These are phyloP conservation scores for Clitarchus hookeri DNA, from an alignment of 2,888 invertebrate species.

Conservation along the genomic window DNA sequence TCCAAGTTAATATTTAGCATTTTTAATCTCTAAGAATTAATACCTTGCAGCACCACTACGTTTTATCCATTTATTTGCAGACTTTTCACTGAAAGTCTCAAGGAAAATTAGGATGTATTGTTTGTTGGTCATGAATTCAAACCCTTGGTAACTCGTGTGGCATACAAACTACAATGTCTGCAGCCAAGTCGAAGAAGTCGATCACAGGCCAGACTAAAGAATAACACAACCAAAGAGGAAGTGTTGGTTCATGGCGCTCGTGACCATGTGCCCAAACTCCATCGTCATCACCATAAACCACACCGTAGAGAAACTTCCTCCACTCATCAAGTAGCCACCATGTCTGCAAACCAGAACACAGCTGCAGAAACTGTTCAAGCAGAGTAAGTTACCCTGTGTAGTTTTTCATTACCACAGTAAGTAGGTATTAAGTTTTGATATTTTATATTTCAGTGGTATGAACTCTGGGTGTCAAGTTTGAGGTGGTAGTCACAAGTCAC, in stretches of 20 bases:
- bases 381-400: not conserved
- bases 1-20: too few species aligned
- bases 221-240: constrained; percentile 27
- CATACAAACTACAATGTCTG: not conserved
- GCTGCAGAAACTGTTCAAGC: not conserved
- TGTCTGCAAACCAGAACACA: not conserved
- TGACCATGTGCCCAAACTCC: constrained; percentile 25
- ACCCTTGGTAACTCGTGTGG: not conserved
- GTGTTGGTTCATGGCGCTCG: constrained; percentile 27
- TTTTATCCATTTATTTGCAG: constrained; percentile 19
- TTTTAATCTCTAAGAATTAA: too few species aligned
- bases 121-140: not conserved
- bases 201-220: not conserved
- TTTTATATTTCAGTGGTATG: too few species aligned
- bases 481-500: too few species aligned
- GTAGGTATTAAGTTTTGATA: too few species aligned
- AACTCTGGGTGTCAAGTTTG: too few species aligned
- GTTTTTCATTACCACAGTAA: too few species aligned
- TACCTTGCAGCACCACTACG: not conserved
- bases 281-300: constrained; percentile 28
- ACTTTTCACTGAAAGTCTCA: constrained; percentile 8
- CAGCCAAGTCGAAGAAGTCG: constrained; percentile 3
- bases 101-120: not conserved
- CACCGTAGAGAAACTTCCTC: constrained; percentile 2
- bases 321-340: not conserved